Conservation (phyloP, 2,797 vertebrate genomes). For the Tangara arthus region DNA sequence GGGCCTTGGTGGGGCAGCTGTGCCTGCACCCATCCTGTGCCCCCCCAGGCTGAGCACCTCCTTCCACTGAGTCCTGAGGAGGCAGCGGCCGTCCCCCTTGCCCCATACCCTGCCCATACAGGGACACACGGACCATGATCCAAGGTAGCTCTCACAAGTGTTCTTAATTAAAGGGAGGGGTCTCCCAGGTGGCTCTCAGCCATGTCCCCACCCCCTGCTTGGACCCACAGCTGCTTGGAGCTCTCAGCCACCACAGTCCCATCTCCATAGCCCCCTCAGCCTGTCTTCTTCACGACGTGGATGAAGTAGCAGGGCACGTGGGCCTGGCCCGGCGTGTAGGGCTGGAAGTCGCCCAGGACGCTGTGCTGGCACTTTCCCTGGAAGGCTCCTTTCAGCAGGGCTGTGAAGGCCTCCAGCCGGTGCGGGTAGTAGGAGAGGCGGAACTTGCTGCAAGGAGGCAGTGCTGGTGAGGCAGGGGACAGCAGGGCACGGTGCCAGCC, state of each 20-base stretch:
- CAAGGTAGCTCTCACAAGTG: not conserved
- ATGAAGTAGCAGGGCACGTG: slow-evolving; percentile 92
- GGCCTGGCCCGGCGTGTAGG: slow-evolving; percentile 80
- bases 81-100: accelerated
- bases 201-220: not conserved
- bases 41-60: too few species aligned
- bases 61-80: not conserved
- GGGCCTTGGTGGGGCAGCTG: not conserved
- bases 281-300: slow-evolving; percentile 88
- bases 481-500: accelerated
- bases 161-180: slow-evolving; percentile 24
- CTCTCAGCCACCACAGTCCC: not conserved
- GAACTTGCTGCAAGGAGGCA: slow-evolving; percentile 84
- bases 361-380: slow-evolving; percentile 84
- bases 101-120: not conserved
- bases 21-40: not conserved
- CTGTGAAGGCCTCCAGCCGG: slow-evolving; percentile 84
- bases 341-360: slow-evolving; percentile 90
- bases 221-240: not conserved
- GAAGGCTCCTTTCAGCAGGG: slow-evolving; percentile 84
- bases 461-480: not conserved
- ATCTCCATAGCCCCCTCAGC: slow-evolving; percentile 46
- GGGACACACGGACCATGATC: not conserved
- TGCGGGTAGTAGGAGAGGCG: slow-evolving; percentile 98
- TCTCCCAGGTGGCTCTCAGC: not conserved